Conservation (phyloP, 2,113 vertebrate genomes). For the Fukomys damarensis region DNA sequence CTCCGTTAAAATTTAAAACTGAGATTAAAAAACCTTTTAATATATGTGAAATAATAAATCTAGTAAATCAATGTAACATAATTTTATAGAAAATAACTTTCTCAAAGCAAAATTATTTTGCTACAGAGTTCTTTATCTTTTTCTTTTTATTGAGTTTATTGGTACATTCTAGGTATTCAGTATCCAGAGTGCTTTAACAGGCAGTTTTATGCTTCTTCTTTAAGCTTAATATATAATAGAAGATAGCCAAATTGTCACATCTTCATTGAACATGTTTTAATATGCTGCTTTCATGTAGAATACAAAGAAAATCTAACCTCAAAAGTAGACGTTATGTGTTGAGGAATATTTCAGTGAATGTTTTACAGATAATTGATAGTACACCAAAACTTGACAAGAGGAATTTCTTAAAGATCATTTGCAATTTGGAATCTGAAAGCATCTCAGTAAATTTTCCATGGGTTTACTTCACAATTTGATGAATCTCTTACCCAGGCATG, state of each 20-base stretch:
- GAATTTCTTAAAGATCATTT: neutral
- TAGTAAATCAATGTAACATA: neutral
- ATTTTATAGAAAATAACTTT: neutral
- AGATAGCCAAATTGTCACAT: neutral
- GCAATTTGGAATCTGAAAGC: neutral
- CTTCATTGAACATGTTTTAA: neutral
- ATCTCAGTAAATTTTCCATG: neutral
- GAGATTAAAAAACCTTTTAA: constrained; percentile 1
- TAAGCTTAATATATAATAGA: neutral
- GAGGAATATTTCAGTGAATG: neutral
- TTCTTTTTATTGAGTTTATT: too few relatives aligned
- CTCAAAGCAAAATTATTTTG: neutral
- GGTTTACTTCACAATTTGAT: neutral
- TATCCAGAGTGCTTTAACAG: neutral
- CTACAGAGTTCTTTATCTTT: neutral
- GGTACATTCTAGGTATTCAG: too few relatives aligned
- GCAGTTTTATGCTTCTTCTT: neutral
- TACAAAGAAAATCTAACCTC: constrained; percentile 21
- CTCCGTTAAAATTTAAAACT: neutral
- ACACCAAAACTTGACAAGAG: neutral
- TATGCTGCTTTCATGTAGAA: neutral
- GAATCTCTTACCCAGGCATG: neutral
- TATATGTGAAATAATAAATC: neutral
- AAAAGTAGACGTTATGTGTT: neutral
- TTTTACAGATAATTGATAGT: constrained; percentile 36